phyloP scores from a whole-genome alignment of 2,888 invertebrate genomes.

The Corbicula japonica region DNA sequence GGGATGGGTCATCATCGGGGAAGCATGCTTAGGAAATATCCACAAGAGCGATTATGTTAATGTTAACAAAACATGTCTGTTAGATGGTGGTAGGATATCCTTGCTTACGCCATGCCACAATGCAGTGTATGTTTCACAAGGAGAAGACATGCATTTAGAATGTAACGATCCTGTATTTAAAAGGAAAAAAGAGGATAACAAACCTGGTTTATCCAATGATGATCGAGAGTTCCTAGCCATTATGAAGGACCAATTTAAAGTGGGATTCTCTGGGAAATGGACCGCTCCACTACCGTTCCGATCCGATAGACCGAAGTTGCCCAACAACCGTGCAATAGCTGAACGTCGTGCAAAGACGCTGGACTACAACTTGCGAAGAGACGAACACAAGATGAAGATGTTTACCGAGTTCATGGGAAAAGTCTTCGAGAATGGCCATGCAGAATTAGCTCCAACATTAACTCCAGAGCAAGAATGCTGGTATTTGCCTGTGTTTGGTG shows the following conservation, averaged over 20 bases:
- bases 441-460: slow-evolving; percentile 24
- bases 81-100: slow-evolving; percentile 9
- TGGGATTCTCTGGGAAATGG: slow-evolving; percentile 30
- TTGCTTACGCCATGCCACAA: slow-evolving; percentile 25
- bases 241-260: slow-evolving; percentile 30
- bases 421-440: slow-evolving; percentile 22
- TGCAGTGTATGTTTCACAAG: not conserved
- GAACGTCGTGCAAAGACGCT: slow-evolving; percentile 14
- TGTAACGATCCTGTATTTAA: slow-evolving; percentile 10
- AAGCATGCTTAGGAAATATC: slow-evolving; percentile 52
- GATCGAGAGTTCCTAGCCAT: slow-evolving; percentile 42
- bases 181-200: slow-evolving; percentile 33
- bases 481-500: slow-evolving; percentile 44
- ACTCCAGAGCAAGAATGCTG: slow-evolving; percentile 22
- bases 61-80: slow-evolving; percentile 41
- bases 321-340: slow-evolving; percentile 36
- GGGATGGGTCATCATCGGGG: slow-evolving; percentile 55
- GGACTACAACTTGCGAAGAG: slow-evolving; percentile 19
- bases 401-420: slow-evolving; percentile 39
- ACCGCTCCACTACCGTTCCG: slow-evolving; percentile 43
- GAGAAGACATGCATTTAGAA: slow-evolving; percentile 11
- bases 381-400: slow-evolving; percentile 11
- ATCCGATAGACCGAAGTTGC: slow-evolving; percentile 21
- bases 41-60: slow-evolving; percentile 31
- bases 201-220: slow-evolving; percentile 33